Evolutionary conservation across 2,797 vertebrate species (phyloP).

Genomic region (Sphaeramia orbicularis): DNA sequence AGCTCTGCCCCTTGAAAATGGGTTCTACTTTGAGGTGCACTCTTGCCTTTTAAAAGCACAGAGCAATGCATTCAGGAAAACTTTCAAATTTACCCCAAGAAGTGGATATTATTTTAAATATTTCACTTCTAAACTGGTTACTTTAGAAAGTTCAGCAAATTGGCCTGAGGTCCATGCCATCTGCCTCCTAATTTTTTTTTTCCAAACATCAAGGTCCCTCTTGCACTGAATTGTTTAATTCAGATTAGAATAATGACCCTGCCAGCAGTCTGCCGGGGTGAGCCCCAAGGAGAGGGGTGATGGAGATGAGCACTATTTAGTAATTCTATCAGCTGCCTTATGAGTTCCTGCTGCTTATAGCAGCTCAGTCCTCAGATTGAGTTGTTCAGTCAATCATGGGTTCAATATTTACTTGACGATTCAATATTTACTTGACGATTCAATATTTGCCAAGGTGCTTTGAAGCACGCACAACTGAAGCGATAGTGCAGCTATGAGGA

Average conservation of each 20-base stretch:
- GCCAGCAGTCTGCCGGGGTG: conserved; percentile 39
- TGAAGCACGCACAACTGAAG: conserved; percentile 44
- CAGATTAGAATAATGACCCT: conserved; percentile 62
- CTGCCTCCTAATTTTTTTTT: conserved; percentile 38
- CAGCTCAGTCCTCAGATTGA: conserved; percentile 69
- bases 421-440: conserved; percentile 81
- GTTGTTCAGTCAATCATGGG: conserved; percentile 76
- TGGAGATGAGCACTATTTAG: conserved; percentile 64
- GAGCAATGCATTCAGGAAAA: conserved; percentile 62
- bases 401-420: conserved; percentile 76
- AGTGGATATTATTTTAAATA: conserved; percentile 52
- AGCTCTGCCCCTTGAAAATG: conserved; percentile 46
- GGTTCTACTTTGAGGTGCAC: conserved; percentile 51
- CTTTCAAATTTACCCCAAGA: conserved; percentile 48
- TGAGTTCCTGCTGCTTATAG: conserved; percentile 49
- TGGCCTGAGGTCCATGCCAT: conserved; percentile 33
- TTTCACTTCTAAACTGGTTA: conserved; percentile 48
- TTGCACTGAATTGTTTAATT: conserved; percentile 52
- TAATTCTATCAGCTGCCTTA: conserved; percentile 67
- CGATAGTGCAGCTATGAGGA: conserved; percentile 40
- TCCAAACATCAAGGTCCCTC: conserved; percentile 40
- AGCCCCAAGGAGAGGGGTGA: conserved; percentile 34
- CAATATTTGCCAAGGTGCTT: conserved; percentile 53
- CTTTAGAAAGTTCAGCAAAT: conserved; percentile 52
- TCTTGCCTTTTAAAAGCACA: conserved; percentile 44